Evolutionary conservation across 2,888 invertebrate species (phyloP).

Genomic region (Axea sp.): DNA sequence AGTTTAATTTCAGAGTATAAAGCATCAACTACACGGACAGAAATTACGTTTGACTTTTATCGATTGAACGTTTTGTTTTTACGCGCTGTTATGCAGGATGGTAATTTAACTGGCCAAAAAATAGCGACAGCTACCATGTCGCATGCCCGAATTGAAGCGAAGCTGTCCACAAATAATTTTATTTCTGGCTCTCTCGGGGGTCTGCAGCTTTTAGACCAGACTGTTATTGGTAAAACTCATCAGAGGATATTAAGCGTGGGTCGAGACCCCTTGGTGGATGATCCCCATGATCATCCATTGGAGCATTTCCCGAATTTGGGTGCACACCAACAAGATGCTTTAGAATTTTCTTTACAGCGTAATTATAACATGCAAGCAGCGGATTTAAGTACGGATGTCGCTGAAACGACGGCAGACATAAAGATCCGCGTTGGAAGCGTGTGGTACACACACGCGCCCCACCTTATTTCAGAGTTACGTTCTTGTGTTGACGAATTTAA

Average conservation of each 20-base stretch:
- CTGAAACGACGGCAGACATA: constrained; percentile 74
- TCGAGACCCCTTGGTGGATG: constrained; percentile 85
- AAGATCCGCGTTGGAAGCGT: constrained; percentile 81
- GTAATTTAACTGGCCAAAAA: constrained; percentile 88
- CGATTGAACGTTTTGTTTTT: constrained; percentile 92
- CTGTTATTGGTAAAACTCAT: constrained; percentile 90
- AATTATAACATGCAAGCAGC: constrained; percentile 26
- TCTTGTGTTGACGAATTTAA: constrained; percentile 95
- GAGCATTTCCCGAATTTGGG: constrained; percentile 74
- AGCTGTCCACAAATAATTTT: constrained; percentile 82
- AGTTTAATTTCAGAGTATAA: constrained; percentile 67
- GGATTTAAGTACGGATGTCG: constrained; percentile 64
- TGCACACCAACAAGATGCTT: constrained; percentile 79
- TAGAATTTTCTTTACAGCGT: constrained; percentile 80
- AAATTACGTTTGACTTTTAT: constrained; percentile 95
- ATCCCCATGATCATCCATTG: constrained; percentile 70
- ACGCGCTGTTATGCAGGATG: constrained; percentile 88
- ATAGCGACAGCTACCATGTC: constrained; percentile 96
- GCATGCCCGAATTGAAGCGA: constrained; percentile 93
- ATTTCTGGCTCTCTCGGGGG: constrained; percentile 95
- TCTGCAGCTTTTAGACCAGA: constrained; percentile 93
- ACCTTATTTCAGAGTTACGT: constrained; percentile 90
- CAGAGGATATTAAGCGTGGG: constrained; percentile 93
- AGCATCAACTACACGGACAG: constrained; percentile 82
- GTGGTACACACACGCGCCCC: constrained; percentile 95